Conservation (phyloP, 2,888 invertebrate genomes). For the Machimus atricapillus region DNA sequence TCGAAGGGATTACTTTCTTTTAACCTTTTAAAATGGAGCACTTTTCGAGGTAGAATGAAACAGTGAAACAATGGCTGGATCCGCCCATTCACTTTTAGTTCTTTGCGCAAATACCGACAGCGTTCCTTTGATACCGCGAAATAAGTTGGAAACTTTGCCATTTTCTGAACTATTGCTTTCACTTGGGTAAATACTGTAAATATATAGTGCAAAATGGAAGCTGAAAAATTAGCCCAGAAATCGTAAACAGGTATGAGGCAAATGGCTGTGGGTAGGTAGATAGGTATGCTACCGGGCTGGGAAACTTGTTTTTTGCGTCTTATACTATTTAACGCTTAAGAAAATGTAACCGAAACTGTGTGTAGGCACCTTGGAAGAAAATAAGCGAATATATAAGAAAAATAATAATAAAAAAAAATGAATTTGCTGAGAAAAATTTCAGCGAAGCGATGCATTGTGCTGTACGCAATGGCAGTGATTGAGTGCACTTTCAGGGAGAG, state of each 20-base stretch:
- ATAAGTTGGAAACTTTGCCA: slow-evolving; percentile 3
- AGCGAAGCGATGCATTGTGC: neutral
- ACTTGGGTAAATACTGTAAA: slow-evolving; percentile 5
- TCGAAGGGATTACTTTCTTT: neutral
- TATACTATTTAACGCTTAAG: neutral
- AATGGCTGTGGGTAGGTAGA: neutral
- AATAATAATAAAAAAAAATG: too few species aligned
- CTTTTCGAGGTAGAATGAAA: neutral
- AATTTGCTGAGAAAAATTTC: neutral
- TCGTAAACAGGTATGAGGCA: slow-evolving; percentile 7
- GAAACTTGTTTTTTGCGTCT: slow-evolving; percentile 2
- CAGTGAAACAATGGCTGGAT: neutral
- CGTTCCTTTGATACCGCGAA: neutral
- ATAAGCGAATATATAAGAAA: neutral
- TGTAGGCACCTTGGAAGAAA: neutral
- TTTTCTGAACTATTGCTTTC: slow-evolving; percentile 29
- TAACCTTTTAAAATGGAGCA: neutral
- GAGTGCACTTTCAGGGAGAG: neutral
- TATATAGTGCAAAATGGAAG: neutral
- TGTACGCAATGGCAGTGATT: neutral
- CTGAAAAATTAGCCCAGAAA: slow-evolving; percentile 28
- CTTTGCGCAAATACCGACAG: neutral
- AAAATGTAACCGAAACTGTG: neutral
- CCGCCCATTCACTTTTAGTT: neutral
- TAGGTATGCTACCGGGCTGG: neutral